These are phyloP conservation scores for Tragelaphus oryx DNA, from an alignment of 2,797 vertebrate genomes.

Conservation along the genomic window DNA sequence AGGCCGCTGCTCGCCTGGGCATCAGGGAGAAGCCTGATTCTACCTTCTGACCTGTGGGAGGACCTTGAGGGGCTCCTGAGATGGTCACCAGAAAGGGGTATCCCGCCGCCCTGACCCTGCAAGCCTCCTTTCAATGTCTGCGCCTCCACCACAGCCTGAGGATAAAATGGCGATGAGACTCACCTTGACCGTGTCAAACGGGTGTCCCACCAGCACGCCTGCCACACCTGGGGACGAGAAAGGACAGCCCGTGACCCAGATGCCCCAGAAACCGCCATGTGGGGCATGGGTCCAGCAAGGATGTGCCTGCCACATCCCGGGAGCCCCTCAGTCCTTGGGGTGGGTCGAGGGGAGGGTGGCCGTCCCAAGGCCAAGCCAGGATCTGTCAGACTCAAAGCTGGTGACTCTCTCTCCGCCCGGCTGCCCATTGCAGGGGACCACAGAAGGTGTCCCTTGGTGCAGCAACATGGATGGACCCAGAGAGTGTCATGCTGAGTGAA, in stretches of 20 bases:
- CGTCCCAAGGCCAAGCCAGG: neutral
- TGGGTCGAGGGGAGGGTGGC: rapidly evolving
- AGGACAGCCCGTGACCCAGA: neutral
- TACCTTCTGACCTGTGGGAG: neutral
- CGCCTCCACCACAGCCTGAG: rapidly evolving
- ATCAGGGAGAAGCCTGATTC: neutral
- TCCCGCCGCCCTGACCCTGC: neutral
- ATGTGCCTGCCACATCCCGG: rapidly evolving
- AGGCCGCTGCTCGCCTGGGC: neutral
- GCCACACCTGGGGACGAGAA: slow-evolving; percentile 89
- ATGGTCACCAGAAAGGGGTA: neutral
- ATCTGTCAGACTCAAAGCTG: neutral
- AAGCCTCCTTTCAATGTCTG: neutral
- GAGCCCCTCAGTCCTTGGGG: neutral
- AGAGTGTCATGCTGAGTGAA: neutral
- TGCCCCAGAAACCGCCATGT: neutral
- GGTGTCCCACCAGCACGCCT: slow-evolving; percentile 96
- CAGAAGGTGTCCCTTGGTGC: neutral
- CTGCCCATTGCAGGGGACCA: neutral
- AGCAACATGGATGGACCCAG: neutral
- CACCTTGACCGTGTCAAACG: slow-evolving; percentile 98
- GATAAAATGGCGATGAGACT: slow-evolving; percentile 64
- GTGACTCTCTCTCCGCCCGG: neutral
- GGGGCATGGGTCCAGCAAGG: no score
- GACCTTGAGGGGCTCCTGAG: neutral